Conservation (phyloP, 2,888 invertebrate genomes). For the Melangyna quadrimaculata region DNA sequence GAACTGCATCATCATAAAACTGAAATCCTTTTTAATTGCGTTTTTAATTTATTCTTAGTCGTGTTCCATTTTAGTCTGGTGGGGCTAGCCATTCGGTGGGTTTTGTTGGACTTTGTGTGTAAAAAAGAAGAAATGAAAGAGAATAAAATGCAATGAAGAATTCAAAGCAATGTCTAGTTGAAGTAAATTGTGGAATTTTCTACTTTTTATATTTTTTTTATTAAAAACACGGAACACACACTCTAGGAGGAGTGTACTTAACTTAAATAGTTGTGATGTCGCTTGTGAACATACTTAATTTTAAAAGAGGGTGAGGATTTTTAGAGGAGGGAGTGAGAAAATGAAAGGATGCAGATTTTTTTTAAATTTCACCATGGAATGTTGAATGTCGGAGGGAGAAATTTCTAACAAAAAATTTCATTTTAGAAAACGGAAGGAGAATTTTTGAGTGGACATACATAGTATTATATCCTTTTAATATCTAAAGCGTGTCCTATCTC, state of each 20-base stretch:
- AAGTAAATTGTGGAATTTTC: conserved; percentile 42
- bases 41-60: conserved; percentile 66
- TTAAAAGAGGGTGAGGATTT: neutral
- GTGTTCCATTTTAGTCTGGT: conserved; percentile 19
- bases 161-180: conserved; percentile 49
- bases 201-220: neutral
- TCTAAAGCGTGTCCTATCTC: conserved; percentile 43
- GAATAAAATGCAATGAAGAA: conserved; percentile 29
- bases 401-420: conserved; percentile 45
- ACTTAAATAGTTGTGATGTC: conserved; percentile 48
- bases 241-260: conserved; percentile 25
- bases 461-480: conserved; percentile 37
- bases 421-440: conserved; percentile 34
- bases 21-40: conserved; percentile 68
- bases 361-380: neutral
- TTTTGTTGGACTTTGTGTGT: neutral
- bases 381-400: neutral
- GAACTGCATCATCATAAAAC: conserved; percentile 56
- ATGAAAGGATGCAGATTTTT: neutral
- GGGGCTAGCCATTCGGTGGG: conserved; percentile 12
- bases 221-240: neutral
- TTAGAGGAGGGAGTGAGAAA: neutral
- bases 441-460: conserved; percentile 43
- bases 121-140: neutral
- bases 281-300: conserved; percentile 61